Evolutionary conservation across 2,888 invertebrate genomes (phyloP).

Genomic region (Ligdia adustata): DNA sequence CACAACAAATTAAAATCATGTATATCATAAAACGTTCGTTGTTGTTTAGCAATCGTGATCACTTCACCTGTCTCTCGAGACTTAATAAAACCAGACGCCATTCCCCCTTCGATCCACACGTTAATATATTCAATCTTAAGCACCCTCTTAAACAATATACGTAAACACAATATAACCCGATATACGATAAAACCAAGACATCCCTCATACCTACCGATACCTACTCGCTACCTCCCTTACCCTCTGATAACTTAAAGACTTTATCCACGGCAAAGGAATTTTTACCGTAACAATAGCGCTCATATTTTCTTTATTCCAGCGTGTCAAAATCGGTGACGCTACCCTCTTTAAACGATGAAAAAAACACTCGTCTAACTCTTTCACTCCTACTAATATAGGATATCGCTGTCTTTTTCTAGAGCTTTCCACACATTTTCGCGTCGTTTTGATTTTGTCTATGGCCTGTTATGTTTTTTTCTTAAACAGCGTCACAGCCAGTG

Average conservation of each 20-base stretch:
- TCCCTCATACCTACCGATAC: constrained; percentile 29
- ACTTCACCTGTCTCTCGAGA: constrained; percentile 24
- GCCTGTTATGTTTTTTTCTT: constrained; percentile 67
- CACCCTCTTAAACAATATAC: constrained; percentile 67
- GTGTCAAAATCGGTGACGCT: constrained; percentile 38
- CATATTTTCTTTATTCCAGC: constrained; percentile 82
- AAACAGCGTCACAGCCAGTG: constrained; percentile 42
- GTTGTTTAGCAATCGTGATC: constrained; percentile 11
- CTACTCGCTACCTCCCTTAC: constrained; percentile 53
- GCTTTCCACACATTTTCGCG: constrained; percentile 46
- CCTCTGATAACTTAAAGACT: constrained; percentile 82
- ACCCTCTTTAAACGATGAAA: constrained; percentile 54
- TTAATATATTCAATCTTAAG: constrained; percentile 75
- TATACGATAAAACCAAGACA: constrained; percentile 58
- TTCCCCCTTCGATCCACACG: constrained; percentile 50
- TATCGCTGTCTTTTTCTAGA: constrained; percentile 16
- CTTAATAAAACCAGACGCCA: constrained; percentile 55
- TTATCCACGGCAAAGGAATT: constrained; percentile 82
- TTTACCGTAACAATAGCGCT: constrained; percentile 79
- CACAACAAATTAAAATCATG: too few species aligned
- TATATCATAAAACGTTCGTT: too few species aligned
- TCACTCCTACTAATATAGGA: constrained; percentile 62
- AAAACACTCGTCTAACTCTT: constrained; percentile 74
- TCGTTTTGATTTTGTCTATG: constrained; percentile 61
- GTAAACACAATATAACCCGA: constrained; percentile 59